These are phyloP conservation scores for Triplophysa rosa DNA, from an alignment of 2,113 vertebrate genomes.

Conservation along the genomic window DNA sequence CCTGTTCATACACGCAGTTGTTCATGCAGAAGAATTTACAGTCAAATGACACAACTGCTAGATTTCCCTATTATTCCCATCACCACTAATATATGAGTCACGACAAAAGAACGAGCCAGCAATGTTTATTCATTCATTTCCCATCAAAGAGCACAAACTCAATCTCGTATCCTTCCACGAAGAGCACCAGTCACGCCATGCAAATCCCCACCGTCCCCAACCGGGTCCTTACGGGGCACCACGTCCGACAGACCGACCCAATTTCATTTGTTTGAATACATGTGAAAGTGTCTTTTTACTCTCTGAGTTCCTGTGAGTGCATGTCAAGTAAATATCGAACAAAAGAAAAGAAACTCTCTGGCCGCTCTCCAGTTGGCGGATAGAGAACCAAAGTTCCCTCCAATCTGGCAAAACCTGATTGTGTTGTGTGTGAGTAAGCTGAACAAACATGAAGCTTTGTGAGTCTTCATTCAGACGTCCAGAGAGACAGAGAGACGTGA, in stretches of 20 bases:
- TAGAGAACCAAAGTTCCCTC: slow-evolving; percentile 37
- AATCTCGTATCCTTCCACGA: slow-evolving; percentile 34
- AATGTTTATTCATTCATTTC: slow-evolving; percentile 39
- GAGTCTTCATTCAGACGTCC: slow-evolving; percentile 28
- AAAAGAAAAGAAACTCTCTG: slow-evolving; percentile 62
- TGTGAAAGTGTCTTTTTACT: slow-evolving; percentile 49
- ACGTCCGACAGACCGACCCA: slow-evolving; percentile 18
- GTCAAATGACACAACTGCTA: slow-evolving; percentile 35
- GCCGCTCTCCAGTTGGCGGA: slow-evolving; percentile 52
- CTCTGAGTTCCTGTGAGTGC: slow-evolving; percentile 53
- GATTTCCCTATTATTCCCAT: slow-evolving; percentile 42
- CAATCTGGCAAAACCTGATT: slow-evolving; percentile 61
- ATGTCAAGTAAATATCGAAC: slow-evolving; percentile 61
- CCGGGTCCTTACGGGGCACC: not conserved
- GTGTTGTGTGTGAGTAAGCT: slow-evolving; percentile 44
- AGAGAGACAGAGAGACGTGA: slow-evolving; percentile 2
- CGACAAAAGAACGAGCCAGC: slow-evolving; percentile 14
- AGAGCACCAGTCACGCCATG: slow-evolving; percentile 50
- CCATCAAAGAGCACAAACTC: slow-evolving; percentile 28
- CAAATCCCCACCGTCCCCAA: not conserved
- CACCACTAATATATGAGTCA: slow-evolving; percentile 33
- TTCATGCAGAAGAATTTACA: slow-evolving; percentile 32
- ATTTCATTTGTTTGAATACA: slow-evolving; percentile 45
- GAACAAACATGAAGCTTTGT: slow-evolving; percentile 50
- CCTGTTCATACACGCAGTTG: slow-evolving; percentile 14